Evolutionary conservation across 2,797 vertebrate species (phyloP), one percentile per base, ranked within the genome.

Genomic region (Lithobates sylvaticus): DNA sequence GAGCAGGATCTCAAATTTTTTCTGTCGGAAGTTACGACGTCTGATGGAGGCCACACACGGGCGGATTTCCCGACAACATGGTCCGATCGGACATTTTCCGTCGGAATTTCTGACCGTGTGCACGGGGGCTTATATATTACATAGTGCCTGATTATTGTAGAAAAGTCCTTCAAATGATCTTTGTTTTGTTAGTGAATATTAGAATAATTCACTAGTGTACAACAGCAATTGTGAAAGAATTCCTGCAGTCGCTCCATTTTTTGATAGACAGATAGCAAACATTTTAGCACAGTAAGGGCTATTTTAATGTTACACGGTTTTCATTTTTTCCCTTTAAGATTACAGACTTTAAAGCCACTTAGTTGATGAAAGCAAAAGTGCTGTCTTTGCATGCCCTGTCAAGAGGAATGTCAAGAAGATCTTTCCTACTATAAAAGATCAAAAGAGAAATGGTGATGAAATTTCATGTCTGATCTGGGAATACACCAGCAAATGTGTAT

Each of bases 401-500:
- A 83, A 68, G 65, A 70, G 65, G 73, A 76, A 77, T 84, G 50
- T 84, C 76, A 84, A 68, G 64, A 73, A 73, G 44, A 77, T 84
- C 29, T 69, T 84, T n/a, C n/a, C 21, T 70, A 68, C n/a, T 47
- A n/a, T 18, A 84, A 69, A 77, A 42, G 82, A 84, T 84, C 44
- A 84, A 84, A 58, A 84, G 82, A 71, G 32, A 76, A 39, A 77
- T 77, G 65, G 29, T 32, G 23, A 54, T 84, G 61, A 58, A 77
- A 34, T 84, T 39, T 42, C 65, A 29, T 84, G 73, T 77, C 42
- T 84, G 44, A 54, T 81, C 44, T 72, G 47, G 29, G 79, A 81
- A 71, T 73, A 73, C 18, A 44, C 70, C 32, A 72, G 70, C 32
- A 81, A 50, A 81, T 72, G 34, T 39, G 68, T 72, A 58, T 81